phyloP scores from a whole-genome alignment of 2,113 vertebrate species.

The Spea multiplicata region DNA sequence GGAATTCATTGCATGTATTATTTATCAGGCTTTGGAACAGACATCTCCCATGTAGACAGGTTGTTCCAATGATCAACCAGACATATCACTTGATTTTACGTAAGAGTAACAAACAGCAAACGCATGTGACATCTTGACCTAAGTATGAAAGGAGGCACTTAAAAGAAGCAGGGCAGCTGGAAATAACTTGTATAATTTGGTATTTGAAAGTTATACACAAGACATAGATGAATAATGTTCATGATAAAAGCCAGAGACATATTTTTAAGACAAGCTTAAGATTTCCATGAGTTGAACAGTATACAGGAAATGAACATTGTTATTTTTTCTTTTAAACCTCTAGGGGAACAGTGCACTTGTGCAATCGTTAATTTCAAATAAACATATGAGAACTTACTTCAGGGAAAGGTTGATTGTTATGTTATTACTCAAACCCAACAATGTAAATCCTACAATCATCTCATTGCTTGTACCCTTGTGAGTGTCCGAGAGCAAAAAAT shows the following conservation, averaged over 20 bases:
- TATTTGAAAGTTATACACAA: constrained; percentile 5
- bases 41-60: too few relatives aligned
- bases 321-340: not conserved
- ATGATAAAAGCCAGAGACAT: not conserved
- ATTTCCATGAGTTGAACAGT: not conserved
- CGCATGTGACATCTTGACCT: not conserved
- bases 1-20: too few relatives aligned
- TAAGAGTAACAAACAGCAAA: not conserved
- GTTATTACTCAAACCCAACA: too few relatives aligned
- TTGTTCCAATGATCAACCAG: too few relatives aligned
- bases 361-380: too few relatives aligned
- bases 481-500: too few relatives aligned
- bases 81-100: not conserved
- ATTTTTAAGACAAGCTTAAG: not conserved
- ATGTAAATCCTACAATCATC: too few relatives aligned
- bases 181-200: not conserved
- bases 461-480: too few relatives aligned
- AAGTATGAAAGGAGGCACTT: constrained; percentile 16
- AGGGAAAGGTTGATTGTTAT: too few relatives aligned
- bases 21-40: too few relatives aligned
- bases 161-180: not conserved
- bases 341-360: not conserved
- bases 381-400: too few relatives aligned
- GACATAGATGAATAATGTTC: not conserved
- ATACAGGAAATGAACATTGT: not conserved